Evolutionary conservation across 2,888 invertebrate genomes (phyloP).

Genomic region (Eupelmus urozonus): DNA sequence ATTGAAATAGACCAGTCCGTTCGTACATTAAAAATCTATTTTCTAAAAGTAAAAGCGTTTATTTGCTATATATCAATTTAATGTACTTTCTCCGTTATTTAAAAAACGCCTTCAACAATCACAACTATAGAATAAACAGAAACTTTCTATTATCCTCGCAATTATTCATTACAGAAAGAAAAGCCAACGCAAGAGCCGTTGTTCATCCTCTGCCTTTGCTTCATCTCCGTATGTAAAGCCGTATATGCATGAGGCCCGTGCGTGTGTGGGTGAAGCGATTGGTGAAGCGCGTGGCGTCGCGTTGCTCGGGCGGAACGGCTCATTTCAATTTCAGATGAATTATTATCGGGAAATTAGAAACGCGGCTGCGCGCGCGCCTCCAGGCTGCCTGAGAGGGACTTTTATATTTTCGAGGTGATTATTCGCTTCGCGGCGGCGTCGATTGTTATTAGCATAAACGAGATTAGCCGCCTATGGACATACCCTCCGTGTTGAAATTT

Average conservation of each 20-base stretch:
- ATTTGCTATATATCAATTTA: too few species aligned
- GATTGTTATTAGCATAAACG: conserved; percentile 36
- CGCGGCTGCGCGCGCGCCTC: background rate
- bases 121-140: too few species aligned
- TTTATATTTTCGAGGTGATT: too few species aligned
- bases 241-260: background rate
- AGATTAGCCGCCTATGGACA: conserved; percentile 12
- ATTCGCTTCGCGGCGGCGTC: background rate
- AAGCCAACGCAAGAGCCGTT: background rate
- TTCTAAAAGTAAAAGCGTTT: too few species aligned
- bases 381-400: too few species aligned
- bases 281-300: background rate
- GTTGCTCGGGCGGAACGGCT: conserved; percentile 24
- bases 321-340: conserved; percentile 50
- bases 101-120: too few species aligned
- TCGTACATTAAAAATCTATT: too few species aligned
- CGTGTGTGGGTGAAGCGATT: background rate
- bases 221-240: background rate
- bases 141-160: background rate
- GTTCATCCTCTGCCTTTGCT: background rate
- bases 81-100: too few species aligned
- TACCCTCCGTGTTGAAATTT: conserved; percentile 7
- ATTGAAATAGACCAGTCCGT: too few species aligned
- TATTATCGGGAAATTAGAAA: conserved; percentile 47
- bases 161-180: background rate